These are phyloP conservation scores for Isurus oxyrinchus DNA, from an alignment of 2,113 vertebrate genomes.

Conservation along the genomic window DNA sequence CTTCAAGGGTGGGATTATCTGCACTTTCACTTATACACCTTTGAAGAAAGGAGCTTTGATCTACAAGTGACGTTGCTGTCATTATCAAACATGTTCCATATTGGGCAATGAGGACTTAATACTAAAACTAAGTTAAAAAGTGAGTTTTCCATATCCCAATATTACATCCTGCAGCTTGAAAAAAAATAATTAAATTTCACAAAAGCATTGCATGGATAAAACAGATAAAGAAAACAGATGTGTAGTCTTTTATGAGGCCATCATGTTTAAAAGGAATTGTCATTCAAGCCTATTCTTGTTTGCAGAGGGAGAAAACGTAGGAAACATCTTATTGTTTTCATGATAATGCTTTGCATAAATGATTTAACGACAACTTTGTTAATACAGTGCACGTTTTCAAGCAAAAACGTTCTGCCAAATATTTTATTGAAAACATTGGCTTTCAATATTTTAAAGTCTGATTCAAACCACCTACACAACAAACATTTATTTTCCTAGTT, in stretches of 20 bases:
- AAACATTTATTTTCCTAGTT: slow-evolving; percentile 14
- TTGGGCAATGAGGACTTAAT: background rate
- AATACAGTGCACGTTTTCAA: background rate
- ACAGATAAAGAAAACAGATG: background rate
- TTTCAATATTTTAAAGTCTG: background rate
- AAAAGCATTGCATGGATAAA: background rate
- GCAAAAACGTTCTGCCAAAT: background rate
- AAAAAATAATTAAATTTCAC: slow-evolving; percentile 1
- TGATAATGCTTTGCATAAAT: background rate
- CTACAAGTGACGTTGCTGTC: no score
- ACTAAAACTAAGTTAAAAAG: background rate
- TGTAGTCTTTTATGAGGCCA: background rate
- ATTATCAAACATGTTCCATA: background rate
- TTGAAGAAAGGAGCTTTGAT: no score
- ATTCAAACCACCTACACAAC: background rate
- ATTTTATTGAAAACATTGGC: background rate
- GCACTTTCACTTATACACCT: no score
- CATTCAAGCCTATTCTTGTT: background rate
- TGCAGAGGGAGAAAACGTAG: background rate
- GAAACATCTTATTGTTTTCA: background rate
- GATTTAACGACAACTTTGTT: background rate
- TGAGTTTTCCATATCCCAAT: background rate
- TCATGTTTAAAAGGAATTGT: background rate
- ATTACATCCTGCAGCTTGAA: background rate
- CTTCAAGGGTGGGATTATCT: no score